These are phyloP conservation scores for Galaxias olidus DNA, from an alignment of 2,797 vertebrate genomes.

Conservation along the genomic window DNA sequence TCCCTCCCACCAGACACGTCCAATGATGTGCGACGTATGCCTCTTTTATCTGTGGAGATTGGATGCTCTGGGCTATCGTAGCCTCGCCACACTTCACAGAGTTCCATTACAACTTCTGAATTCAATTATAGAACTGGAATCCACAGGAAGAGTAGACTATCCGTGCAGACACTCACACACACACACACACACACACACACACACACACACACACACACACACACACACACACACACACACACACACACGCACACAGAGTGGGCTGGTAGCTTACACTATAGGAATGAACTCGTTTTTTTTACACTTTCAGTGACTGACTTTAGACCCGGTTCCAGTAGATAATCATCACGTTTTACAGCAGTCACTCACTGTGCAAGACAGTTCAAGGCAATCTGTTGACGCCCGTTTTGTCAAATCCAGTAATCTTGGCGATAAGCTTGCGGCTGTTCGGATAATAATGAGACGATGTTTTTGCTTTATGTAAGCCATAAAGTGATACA, in stretches of 20 bases:
- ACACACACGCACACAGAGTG: conserved; percentile 5
- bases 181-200: conserved; percentile 15
- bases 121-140: conserved; percentile 63
- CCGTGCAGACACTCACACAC: conserved; percentile 13
- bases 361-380: no score
- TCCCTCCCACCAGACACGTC: conserved; percentile 17
- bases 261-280: no score
- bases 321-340: not conserved
- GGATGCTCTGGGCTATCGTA: conserved; percentile 65
- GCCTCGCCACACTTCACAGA: conserved; percentile 66
- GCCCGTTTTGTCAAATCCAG: no score
- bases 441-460: no score
- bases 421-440: no score
- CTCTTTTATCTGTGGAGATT: conserved; percentile 59
- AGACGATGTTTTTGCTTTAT: no score
- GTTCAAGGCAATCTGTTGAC: no score
- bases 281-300: no score
- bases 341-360: no score
- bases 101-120: conserved; percentile 66
- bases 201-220: conserved; percentile 5
- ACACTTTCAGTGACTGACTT: no score
- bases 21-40: conserved; percentile 35
- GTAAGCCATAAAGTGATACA: no score
- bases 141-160: conserved; percentile 30
- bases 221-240: conserved; percentile 6